phyloP scores from a whole-genome alignment of 1,140 invertebrate species.

The Eubasilissa regina region DNA sequence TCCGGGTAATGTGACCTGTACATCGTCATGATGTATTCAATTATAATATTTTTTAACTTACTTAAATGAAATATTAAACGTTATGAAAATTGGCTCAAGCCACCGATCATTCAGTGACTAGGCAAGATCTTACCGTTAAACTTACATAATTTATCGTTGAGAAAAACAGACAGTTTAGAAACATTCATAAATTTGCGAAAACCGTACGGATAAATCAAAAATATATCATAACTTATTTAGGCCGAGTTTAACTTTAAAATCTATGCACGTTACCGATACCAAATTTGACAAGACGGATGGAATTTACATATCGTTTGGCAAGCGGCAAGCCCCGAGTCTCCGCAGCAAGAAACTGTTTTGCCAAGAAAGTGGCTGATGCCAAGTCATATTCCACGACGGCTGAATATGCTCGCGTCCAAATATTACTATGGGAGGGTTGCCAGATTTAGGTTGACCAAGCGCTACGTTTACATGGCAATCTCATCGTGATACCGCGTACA shows the following conservation, averaged over 20 bases:
- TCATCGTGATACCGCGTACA: background rate
- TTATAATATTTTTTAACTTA: too few relatives aligned
- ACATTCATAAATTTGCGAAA: too few relatives aligned
- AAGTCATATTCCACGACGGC: constrained; percentile 24
- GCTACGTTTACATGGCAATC: constrained; percentile 11
- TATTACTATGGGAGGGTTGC: constrained; percentile 12
- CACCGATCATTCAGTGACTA: too few relatives aligned
- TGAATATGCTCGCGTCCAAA: constrained; percentile 31
- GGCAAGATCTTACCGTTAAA: too few relatives aligned
- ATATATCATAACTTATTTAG: too few relatives aligned
- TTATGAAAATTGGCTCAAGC: too few relatives aligned
- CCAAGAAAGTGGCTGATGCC: constrained; percentile 15
- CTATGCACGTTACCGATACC: background rate
- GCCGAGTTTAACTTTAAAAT: background rate
- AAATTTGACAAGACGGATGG: background rate
- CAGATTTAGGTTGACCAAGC: background rate
- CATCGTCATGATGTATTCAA: too few relatives aligned
- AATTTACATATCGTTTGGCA: constrained; percentile 22
- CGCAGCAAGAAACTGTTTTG: constrained; percentile 10
- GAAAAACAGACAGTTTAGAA: too few relatives aligned
- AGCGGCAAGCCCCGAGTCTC: background rate
- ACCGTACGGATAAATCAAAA: too few relatives aligned
- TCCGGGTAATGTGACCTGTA: too few relatives aligned
- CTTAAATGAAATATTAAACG: too few relatives aligned
- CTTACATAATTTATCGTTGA: too few relatives aligned